These are phyloP conservation scores for Luehdorfia chinensis DNA, from an alignment of 1,140 invertebrate species.

Conservation along the genomic window DNA sequence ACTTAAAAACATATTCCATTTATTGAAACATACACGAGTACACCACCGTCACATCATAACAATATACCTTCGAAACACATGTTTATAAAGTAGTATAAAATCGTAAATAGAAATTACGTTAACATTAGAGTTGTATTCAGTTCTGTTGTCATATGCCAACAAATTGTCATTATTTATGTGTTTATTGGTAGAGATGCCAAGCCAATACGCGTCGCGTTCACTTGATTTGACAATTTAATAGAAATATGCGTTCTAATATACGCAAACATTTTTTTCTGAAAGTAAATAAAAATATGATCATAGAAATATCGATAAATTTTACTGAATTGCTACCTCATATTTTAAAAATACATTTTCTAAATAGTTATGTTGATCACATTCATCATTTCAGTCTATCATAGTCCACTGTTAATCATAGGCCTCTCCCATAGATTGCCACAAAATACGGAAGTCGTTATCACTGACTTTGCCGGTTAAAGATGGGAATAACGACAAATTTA, in stretches of 20 bases:
- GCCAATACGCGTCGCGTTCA: neutral
- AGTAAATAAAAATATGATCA: no score
- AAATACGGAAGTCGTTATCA: no score
- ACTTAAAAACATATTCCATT: slow-evolving; percentile 38
- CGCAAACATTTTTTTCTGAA: neutral
- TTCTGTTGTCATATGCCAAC: slow-evolving; percentile 23
- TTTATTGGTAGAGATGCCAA: neutral
- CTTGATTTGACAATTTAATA: neutral
- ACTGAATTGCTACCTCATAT: no score
- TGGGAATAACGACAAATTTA: no score
- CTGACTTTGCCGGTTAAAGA: no score
- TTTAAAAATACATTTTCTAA: no score
- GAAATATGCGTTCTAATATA: neutral
- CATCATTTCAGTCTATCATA: no score
- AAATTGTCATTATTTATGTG: slow-evolving; percentile 13
- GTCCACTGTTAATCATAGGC: no score
- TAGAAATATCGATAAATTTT: no score
- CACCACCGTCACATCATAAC: slow-evolving; percentile 43
- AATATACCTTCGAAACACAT: slow-evolving; percentile 13
- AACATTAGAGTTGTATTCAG: slow-evolving; percentile 6
- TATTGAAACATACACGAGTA: slow-evolving; percentile 13
- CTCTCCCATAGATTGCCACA: no score
- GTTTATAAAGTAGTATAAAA: neutral
- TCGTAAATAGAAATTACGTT: slow-evolving; percentile 4
- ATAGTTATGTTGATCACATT: no score